These are phyloP conservation scores for Anagyrus pseudococci DNA, from an alignment of 2,888 invertebrate genomes.

Conservation along the genomic window DNA sequence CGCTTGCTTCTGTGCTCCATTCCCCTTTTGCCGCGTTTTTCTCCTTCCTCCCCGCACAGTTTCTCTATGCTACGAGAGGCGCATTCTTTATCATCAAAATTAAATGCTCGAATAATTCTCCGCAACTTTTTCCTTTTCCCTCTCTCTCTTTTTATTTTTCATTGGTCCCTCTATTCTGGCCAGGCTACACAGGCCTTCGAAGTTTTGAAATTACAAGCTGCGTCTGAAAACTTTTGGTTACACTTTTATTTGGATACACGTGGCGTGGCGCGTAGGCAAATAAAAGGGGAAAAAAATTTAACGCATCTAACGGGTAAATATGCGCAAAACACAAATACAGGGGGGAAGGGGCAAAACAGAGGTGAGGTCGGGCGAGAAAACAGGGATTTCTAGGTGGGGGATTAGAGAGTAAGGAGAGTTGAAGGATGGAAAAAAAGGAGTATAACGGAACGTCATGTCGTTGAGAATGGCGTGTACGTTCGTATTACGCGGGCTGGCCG, in stretches of 20 bases:
- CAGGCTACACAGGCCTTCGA: no score
- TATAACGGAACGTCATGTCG: neutral
- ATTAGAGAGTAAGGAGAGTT: neutral
- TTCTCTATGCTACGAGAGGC: neutral
- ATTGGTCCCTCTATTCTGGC: neutral
- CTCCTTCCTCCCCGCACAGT: neutral
- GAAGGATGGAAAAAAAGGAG: neutral
- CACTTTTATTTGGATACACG: no score
- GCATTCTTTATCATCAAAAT: conserved; percentile 25
- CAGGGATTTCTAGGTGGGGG: no score
- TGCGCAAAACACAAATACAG: neutral
- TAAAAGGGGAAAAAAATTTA: neutral
- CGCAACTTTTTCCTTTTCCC: neutral
- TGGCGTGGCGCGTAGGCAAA: neutral
- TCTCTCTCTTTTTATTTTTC: conserved; percentile 7
- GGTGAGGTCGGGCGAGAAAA: no score
- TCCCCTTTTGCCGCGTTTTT: conserved; percentile 11
- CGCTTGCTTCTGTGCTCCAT: no score
- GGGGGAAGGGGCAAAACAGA: neutral
- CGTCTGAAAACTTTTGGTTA: no score
- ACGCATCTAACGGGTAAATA: neutral
- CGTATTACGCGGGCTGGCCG: neutral
- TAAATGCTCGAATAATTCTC: neutral
- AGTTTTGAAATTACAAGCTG: no score
- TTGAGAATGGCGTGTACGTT: neutral